A percentile compares a stretch with the other conserved stretches of the same genome.
These are phyloP conservation scores for Agrotis clavis DNA, from an alignment of 2,888 invertebrate species.

Conservation along the genomic window DNA sequence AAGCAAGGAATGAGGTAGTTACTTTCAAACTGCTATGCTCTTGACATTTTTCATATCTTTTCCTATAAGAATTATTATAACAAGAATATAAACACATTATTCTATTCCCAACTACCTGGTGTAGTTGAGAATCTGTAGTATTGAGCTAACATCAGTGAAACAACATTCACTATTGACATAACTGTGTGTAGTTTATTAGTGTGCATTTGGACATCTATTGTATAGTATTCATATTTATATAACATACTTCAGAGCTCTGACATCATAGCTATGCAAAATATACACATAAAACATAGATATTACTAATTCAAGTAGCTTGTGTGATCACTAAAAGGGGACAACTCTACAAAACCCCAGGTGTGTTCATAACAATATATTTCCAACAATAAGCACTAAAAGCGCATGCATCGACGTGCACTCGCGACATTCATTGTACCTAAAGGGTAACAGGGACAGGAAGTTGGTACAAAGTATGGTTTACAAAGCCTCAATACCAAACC, in stretches of 20 bases:
- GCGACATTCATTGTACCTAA: conserved; percentile 65
- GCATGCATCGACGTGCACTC: conserved; percentile 83
- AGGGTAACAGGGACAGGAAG: conserved; percentile 82
- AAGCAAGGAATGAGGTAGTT: no score
- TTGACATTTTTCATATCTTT: not conserved
- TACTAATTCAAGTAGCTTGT: conserved; percentile 18
- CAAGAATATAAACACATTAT: conserved; percentile 17
- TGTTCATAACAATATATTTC: conserved; percentile 42
- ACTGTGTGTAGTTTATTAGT: conserved; percentile 14
- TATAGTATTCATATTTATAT: conserved; percentile 37
- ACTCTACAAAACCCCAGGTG: conserved; percentile 33
- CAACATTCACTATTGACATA: conserved; percentile 46
- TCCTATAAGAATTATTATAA: not conserved
- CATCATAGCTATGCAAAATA: conserved; percentile 46
- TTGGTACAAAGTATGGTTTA: conserved; percentile 73
- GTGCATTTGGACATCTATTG: conserved; percentile 18
- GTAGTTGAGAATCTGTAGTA: conserved; percentile 3
- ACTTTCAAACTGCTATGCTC: not conserved
- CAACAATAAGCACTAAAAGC: conserved; percentile 72
- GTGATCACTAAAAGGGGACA: conserved; percentile 15
- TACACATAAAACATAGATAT: conserved; percentile 16
- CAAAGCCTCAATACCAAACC: conserved; percentile 74
- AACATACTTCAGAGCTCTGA: conserved; percentile 45
- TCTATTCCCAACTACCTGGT: conserved; percentile 1
- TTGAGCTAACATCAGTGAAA: conserved; percentile 29